Evolutionary conservation across 2,797 vertebrate genomes (phyloP), one percentile per base, ranked within the genome.

Genomic region (Brachymystax lenok): DNA sequence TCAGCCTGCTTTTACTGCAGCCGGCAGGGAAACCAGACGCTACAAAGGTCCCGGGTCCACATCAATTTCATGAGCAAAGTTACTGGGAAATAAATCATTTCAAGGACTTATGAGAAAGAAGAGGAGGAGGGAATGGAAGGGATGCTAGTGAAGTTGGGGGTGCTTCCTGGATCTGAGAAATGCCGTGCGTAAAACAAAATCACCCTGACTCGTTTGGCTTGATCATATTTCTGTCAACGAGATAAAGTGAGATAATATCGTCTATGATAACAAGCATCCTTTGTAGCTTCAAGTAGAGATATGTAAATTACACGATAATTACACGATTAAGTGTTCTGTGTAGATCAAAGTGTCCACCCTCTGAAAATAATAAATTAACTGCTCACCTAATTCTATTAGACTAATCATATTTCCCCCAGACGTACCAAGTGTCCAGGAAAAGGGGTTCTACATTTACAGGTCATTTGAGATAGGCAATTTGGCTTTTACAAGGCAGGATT

Each of bases 31-130:
- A 91, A 92, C 92, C 88, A 92, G 90, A 92, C 89, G 79, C 88
- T 90, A 80, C 85, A 88, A 90, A 92, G 88, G 82, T 83, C 86
- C 86, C 21, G 67, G 81, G 87, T 85, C 86, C 87, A 91, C 92
- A 91, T 93, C 88, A 88, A 82, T 92, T 94, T 93, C 87, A 93
- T 73, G 74, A 91, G 91, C 84, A 86, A 79, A 90, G 82, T 93
- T 92, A 88, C 85, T 82, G 78, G 86, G 83, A 85, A 92, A 94
- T 94, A 93, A 94, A 94, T 94, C 91, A 93, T 87, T 89, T 89
- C 64, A 77, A 87, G 84, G 80, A 92, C 87, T 87, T 79, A 84
- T 89, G 79, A 87, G 86, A 85, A 76, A n/a, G 80, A 80, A 33
- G 24, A 28, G 12, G 74, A 21, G 59, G 56, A 69, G 68, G 70